Conservation (phyloP, 2,888 invertebrate genomes). For the Apodemia zela region DNA sequence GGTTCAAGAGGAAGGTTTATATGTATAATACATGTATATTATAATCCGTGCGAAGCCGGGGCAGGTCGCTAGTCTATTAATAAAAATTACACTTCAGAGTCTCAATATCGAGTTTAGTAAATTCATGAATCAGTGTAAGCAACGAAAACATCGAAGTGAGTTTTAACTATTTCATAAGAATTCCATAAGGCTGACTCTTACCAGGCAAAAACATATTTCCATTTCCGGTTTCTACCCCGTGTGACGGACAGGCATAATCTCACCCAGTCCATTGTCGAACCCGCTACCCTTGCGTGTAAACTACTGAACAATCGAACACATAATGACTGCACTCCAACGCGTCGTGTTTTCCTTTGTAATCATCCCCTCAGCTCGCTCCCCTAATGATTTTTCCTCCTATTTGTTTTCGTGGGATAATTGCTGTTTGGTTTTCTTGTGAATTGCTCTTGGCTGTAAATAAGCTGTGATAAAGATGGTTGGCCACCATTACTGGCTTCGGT, state of each 20-base stretch:
- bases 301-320: constrained; percentile 50
- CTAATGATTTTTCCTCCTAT: constrained; percentile 75
- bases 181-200: not conserved
- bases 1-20: no score
- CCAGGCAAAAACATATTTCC: constrained; percentile 9
- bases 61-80: no score
- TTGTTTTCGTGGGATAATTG: constrained; percentile 78
- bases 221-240: constrained; percentile 24
- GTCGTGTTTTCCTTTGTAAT: constrained; percentile 67
- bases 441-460: constrained; percentile 65
- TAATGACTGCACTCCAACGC: constrained; percentile 48
- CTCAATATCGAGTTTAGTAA: no score
- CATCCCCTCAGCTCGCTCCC: constrained; percentile 56
- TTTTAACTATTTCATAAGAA: not conserved
- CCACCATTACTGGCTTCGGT: constrained; percentile 29
- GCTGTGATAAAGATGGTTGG: constrained; percentile 36
- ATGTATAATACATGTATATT: no score
- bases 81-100: no score
- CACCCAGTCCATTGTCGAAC: constrained; percentile 59
- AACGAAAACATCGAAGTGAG: no score
- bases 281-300: constrained; percentile 45
- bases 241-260: constrained; percentile 58
- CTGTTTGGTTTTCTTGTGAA: constrained; percentile 73
- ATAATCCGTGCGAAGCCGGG: no score
- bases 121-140: no score